Conservation (phyloP, 2,113 vertebrate genomes). For the Oxyura jamaicensis region DNA sequence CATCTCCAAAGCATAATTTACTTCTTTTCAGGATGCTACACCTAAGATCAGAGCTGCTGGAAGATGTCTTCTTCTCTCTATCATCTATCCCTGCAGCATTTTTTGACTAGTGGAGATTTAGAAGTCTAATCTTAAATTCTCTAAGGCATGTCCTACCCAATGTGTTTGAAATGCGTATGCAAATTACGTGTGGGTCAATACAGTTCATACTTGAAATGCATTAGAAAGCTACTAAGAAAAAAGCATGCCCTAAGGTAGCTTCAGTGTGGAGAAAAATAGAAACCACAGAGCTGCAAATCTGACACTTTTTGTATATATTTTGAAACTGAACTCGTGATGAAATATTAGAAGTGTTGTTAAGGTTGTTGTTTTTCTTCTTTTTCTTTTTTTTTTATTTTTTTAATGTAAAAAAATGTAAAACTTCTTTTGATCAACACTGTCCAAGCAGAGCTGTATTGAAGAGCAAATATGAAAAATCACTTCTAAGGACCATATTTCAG, state of each 20-base stretch:
- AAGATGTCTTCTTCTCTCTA: neutral
- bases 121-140: neutral
- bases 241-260: neutral
- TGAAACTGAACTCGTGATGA: neutral
- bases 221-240: neutral
- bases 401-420: neutral
- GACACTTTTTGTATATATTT: neutral
- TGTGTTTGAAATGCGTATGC: neutral
- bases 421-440: neutral
- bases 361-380: neutral
- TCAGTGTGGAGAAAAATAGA: neutral
- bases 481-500: neutral
- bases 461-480: neutral
- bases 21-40: neutral
- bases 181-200: neutral
- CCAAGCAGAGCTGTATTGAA: neutral
- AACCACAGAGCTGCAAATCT: neutral
- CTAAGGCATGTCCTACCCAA: neutral
- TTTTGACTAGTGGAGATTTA: neutral
- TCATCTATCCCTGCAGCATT: neutral
- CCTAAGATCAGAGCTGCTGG: neutral
- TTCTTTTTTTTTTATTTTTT: neutral
- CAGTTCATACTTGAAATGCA: accelerated
- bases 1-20: neutral
- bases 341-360: neutral